These are phyloP conservation scores for Dromiciops gliroides DNA, from an alignment of 2,113 vertebrate species.

Conservation along the genomic window DNA sequence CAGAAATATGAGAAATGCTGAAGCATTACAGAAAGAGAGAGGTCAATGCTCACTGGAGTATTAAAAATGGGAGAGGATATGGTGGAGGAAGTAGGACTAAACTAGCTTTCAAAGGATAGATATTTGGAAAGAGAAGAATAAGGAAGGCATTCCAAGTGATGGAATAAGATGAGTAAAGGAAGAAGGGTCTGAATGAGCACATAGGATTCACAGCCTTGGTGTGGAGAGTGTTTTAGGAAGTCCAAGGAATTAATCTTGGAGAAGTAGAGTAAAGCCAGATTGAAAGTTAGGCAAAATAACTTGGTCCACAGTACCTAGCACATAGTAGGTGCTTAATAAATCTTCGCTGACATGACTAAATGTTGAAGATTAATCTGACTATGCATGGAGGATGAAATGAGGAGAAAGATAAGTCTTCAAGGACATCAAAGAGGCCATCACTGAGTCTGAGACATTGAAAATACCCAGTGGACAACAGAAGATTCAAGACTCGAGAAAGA, in stretches of 20 bases:
- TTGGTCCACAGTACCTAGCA: not conserved
- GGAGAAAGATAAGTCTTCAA: not conserved
- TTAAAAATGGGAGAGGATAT: not conserved
- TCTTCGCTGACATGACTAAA: not conserved
- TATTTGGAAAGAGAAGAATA: not conserved
- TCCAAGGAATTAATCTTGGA: not conserved
- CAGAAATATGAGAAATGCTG: not conserved
- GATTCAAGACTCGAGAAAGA: not conserved
- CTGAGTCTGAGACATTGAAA: constrained; percentile 4
- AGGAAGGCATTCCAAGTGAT: not conserved
- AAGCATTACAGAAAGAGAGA: not conserved
- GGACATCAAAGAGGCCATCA: not conserved
- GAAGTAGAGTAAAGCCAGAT: not conserved
- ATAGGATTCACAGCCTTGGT: not conserved
- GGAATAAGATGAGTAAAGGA: not conserved
- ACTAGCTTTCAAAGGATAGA: not conserved
- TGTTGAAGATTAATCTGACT: not conserved
- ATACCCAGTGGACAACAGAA: not conserved
- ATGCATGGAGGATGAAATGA: not conserved
- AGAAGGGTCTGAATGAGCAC: not conserved
- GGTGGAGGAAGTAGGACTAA: not conserved
- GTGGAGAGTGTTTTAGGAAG: not conserved
- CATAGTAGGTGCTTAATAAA: not conserved
- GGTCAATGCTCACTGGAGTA: not conserved
- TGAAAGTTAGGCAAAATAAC: not conserved